Conservation (phyloP, 2,797 vertebrate species). For the Anabas testudineus region DNA sequence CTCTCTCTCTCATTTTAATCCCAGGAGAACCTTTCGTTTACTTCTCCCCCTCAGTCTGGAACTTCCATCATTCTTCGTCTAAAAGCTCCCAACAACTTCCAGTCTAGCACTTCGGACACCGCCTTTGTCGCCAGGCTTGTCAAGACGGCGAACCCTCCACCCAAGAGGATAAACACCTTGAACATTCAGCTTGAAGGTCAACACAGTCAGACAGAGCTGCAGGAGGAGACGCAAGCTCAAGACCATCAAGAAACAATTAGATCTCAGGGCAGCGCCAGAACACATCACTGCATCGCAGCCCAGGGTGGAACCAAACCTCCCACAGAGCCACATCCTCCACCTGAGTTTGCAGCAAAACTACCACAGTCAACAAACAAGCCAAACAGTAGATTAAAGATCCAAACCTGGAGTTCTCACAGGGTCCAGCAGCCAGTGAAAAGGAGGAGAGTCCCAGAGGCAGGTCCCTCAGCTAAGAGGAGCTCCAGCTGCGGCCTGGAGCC, state of each 20-base stretch:
- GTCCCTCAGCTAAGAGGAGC: neutral
- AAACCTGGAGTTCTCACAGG: accelerated
- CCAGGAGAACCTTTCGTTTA: neutral
- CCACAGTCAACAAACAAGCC: neutral
- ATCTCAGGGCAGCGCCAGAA: conserved; percentile 8
- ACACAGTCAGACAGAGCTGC: neutral
- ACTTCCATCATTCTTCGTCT: conserved; percentile 37
- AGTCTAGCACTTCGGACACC: conserved; percentile 11
- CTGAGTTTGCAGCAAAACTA: neutral
- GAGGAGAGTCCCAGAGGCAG: neutral
- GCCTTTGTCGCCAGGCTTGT: conserved; percentile 7
- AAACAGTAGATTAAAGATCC: neutral
- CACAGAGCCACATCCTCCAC: neutral
- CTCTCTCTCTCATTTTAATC: conserved; percentile 8
- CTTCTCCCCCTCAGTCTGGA: conserved; percentile 4
- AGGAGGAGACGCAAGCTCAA: neutral
- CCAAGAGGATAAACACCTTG: neutral
- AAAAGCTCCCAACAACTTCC: conserved; percentile 29
- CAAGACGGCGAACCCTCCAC: neutral
- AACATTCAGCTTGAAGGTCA: neutral
- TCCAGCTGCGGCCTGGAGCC: conserved; percentile 48
- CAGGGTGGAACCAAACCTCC: neutral
- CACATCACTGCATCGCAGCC: conserved; percentile 15
- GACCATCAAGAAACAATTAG: neutral
- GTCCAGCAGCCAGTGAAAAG: conserved; percentile 24